Conservation (phyloP, 2,888 invertebrate species). For the Hypselothyrea guttata region DNA sequence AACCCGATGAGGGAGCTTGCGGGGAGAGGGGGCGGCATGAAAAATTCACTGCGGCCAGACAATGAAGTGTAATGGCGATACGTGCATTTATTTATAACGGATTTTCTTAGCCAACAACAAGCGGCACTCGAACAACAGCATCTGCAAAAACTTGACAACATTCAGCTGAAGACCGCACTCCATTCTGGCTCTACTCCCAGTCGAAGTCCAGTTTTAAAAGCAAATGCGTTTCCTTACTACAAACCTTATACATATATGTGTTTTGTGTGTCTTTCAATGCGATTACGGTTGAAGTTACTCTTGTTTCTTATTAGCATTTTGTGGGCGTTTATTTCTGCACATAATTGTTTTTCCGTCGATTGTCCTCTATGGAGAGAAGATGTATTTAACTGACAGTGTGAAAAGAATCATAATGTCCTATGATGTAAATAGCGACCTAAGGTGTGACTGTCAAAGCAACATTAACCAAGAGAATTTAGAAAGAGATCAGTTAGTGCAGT, state of each 20-base stretch:
- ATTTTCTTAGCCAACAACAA: slow-evolving; percentile 39
- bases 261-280: not conserved
- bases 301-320: slow-evolving; percentile 63
- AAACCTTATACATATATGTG: slow-evolving; percentile 8
- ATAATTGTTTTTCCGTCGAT: too few relatives aligned
- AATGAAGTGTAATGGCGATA: slow-evolving; percentile 71
- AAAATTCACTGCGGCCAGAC: slow-evolving; percentile 37
- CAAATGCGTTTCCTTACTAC: too few relatives aligned
- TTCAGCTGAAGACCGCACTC: slow-evolving; percentile 21
- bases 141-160: slow-evolving; percentile 37
- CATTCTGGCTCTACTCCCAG: too few relatives aligned
- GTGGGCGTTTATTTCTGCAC: slow-evolving; percentile 57
- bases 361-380: too few relatives aligned
- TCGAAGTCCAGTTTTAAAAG: not conserved
- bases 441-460: too few relatives aligned
- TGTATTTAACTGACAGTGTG: too few relatives aligned
- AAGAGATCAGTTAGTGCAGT: too few relatives aligned
- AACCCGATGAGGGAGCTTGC: slow-evolving; percentile 2
- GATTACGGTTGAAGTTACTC: slow-evolving; percentile 28
- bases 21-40: not conserved
- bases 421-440: too few relatives aligned
- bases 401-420: too few relatives aligned
- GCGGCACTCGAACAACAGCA: slow-evolving; percentile 22
- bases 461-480: too few relatives aligned
- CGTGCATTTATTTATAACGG: slow-evolving; percentile 74